Conservation (phyloP, 2,888 invertebrate species). For the Chouioia cunea region DNA sequence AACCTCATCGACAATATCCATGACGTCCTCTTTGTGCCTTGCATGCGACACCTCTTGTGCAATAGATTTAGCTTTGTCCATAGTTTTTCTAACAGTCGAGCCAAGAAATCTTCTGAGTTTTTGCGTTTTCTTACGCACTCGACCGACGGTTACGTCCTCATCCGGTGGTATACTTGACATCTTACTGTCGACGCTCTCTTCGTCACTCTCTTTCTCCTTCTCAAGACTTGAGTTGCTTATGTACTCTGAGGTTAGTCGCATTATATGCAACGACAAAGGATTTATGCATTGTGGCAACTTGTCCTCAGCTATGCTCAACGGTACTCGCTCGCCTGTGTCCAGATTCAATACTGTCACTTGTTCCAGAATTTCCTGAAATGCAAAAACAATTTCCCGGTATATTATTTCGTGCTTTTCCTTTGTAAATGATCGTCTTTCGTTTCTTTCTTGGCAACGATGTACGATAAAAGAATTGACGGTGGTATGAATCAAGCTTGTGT, state of each 20-base stretch:
- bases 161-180: conserved; percentile 72
- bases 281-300: conserved; percentile 92
- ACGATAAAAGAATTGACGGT: too few species aligned
- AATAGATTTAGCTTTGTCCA: conserved; percentile 90
- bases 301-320: conserved; percentile 95
- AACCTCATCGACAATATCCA: conserved; percentile 86
- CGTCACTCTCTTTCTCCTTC: conserved; percentile 81
- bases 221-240: conserved; percentile 77
- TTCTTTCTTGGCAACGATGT: too few species aligned
- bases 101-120: conserved; percentile 87
- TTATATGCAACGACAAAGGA: conserved; percentile 94
- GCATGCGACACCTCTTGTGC: conserved; percentile 91
- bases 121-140: conserved; percentile 70
- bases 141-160: conserved; percentile 69
- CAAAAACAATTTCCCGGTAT: neutral
- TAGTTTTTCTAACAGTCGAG: conserved; percentile 90
- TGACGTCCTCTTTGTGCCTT: conserved; percentile 87
- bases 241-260: conserved; percentile 92
- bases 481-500: too few species aligned
- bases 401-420: too few species aligned
- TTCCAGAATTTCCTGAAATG: conserved; percentile 84
- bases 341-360: conserved; percentile 88
- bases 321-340: conserved; percentile 91
- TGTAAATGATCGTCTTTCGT: too few species aligned
- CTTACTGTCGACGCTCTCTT: conserved; percentile 80